These are phyloP conservation scores for Drosophila mimica DNA, from an alignment of 2,888 invertebrate genomes.

Conservation along the genomic window DNA sequence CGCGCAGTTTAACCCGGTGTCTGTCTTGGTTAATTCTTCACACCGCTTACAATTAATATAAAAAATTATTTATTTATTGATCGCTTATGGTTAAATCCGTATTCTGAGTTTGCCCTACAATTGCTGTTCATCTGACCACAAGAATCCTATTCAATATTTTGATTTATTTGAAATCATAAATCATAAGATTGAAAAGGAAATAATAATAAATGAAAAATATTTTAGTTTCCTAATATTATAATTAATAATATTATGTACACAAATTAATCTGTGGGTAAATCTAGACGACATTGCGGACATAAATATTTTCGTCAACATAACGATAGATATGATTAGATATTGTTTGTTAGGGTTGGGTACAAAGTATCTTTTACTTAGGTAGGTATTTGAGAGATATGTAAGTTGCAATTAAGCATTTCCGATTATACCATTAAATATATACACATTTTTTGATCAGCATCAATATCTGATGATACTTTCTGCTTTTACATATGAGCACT, in stretches of 20 bases:
- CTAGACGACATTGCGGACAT: background rate
- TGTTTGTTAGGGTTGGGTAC: background rate
- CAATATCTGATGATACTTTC: background rate
- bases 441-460: background rate
- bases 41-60: conserved; percentile 29
- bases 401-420: background rate
- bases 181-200: background rate
- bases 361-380: background rate
- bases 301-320: background rate
- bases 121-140: background rate
- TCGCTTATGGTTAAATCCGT: conserved; percentile 4
- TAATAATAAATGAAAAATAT: background rate
- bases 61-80: conserved; percentile 13
- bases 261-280: background rate
- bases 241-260: background rate
- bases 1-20: conserved; percentile 63
- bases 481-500: background rate
- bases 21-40: conserved; percentile 43
- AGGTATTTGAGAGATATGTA: background rate
- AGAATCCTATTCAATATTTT: background rate
- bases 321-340: background rate
- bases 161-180: background rate
- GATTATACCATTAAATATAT: too few relatives aligned
- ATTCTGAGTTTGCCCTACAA: background rate
- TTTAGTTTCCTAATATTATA: background rate